Base-by-base conservation (phyloP, 2,888 invertebrate species). In the Cyclophora albipunctata region DNA sequence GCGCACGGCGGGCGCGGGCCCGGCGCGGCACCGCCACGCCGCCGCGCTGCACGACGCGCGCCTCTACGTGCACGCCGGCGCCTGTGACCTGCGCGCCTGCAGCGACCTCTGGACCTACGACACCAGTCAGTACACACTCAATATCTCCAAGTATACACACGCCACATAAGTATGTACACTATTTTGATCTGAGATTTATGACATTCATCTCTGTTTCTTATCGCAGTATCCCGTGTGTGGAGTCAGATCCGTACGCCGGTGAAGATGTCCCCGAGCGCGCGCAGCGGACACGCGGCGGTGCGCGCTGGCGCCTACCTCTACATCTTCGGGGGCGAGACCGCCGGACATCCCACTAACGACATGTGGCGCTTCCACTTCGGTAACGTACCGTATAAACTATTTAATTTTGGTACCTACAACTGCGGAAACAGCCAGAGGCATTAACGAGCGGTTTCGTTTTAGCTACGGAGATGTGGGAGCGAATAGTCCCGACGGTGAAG, bases 51-150 rank as follows among this genome's bases (percentile, higher is more conserved):
- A 95, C 78, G 93, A 91, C 64, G 91, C 92, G 60, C 90, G 92
- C 3, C 94, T 97, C 90, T 96, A 95, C 92, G 91, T 97, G 70
- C 96, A 94, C 81, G 97, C 95, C 20, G 97, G 97, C 0, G 95
- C 95, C 93, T 93, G 93, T 57, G 95, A 96, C 85, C 90, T 97
- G 52, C 92, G 93, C 60, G 94, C 92, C 64, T 90, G 93, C 66
- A 86, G 89, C 51, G 96, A 96, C 78, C 92, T 95, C 54, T 96
- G 95, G 95, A 90, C 90, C 70, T 95, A 93, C 90, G 93, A 94
- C 76, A 93, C 93, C 55, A 83, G 93, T 93, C 51, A 78, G 81
- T 75, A 57, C 33, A 3, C 0, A 2, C 20, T 0, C 35, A 20
- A 20, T 20, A 20, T 20, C 20, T 20, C 20, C 20, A 20, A 20